Conservation (phyloP, 2,113 vertebrate species). For the rabbit (Oryctolagus cuniculus) region mOryCun1.1 NC_091441.1:70366501-70367000, state of each 20-base stretch:
- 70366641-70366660: background rate
- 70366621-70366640: background rate
- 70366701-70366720: accelerated
- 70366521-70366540: background rate
- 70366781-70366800: background rate
- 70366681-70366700: background rate
- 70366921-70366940: background rate
- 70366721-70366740: background rate
- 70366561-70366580: background rate
- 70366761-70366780: background rate
- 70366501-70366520: background rate
- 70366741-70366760: background rate
- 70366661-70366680: background rate
- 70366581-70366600: background rate
- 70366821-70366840: background rate
- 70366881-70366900: background rate
- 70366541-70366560: background rate
- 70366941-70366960: background rate
- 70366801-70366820: background rate
- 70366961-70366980: background rate
- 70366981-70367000: background rate
- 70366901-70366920: background rate
- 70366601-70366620: background rate
- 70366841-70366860: background rate
- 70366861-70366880: background rate